phyloP scores from a whole-genome alignment of 1,140 invertebrate species.

The Danaus melanippus region DNA sequence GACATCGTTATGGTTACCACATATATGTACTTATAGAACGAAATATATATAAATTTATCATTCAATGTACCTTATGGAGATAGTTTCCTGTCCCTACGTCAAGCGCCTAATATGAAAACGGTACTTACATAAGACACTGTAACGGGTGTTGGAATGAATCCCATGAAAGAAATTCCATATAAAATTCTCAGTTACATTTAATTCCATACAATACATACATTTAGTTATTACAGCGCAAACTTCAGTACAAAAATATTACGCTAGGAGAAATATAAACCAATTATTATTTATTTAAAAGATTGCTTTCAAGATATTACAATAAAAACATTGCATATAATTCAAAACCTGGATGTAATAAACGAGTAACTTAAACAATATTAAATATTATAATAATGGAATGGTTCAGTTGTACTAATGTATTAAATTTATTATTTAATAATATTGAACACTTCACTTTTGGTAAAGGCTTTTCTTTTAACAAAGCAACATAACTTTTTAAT shows the following conservation, averaged over 20 bases:
- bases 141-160: constrained; percentile 5
- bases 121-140: constrained; percentile 49
- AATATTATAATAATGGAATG: constrained; percentile 48
- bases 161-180: constrained; percentile 32
- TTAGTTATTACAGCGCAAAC: constrained; percentile 58
- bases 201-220: constrained; percentile 54
- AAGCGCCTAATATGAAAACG: constrained; percentile 37
- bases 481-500: constrained; percentile 9
- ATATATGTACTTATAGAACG: constrained; percentile 27
- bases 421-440: constrained; percentile 20
- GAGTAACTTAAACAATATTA: constrained; percentile 17
- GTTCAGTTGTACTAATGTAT: constrained; percentile 51
- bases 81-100: constrained; percentile 65
- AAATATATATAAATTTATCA: constrained; percentile 14
- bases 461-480: constrained; percentile 29
- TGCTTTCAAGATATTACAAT: constrained; percentile 12
- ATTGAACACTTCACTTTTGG: constrained; percentile 54
- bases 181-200: constrained; percentile 61
- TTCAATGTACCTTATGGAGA: constrained; percentile 49
- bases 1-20: constrained; percentile 35
- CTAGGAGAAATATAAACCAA: constrained; percentile 22
- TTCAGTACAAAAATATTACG: constrained; percentile 65
- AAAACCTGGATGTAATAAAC: constrained; percentile 3
- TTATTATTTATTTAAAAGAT: constrained; percentile 12
- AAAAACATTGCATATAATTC: background rate